These are phyloP conservation scores for Trichosurus vulpecula DNA, from an alignment of 2,797 vertebrate species.

Conservation along the genomic window DNA sequence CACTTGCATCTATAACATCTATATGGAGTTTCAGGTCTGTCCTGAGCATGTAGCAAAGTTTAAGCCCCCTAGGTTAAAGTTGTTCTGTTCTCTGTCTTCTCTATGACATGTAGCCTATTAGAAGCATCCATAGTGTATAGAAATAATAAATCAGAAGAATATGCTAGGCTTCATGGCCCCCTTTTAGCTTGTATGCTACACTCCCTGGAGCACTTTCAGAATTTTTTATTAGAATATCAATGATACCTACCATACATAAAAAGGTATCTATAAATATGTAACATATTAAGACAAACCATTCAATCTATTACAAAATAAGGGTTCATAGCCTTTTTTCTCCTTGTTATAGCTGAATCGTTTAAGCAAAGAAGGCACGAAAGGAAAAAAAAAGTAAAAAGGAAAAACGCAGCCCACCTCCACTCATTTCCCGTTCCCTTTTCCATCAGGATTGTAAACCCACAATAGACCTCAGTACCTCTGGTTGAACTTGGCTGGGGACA, in stretches of 20 bases:
- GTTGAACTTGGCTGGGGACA: neutral
- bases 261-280: neutral
- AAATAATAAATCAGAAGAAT: neutral
- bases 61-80: neutral
- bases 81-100: neutral
- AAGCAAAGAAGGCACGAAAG: neutral
- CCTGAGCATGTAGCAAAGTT: no score
- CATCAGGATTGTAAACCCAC: neutral
- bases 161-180: neutral
- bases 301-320: constrained; percentile 15
- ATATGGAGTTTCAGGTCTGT: neutral
- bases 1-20: neutral
- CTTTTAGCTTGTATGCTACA: neutral
- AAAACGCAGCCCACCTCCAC: neutral
- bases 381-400: neutral
- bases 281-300: constrained; percentile 38
- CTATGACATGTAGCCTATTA: neutral
- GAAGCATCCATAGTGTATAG: neutral
- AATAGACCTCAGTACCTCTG: constrained; percentile 12
- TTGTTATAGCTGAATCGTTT: constrained; percentile 6
- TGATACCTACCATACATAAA: neutral
- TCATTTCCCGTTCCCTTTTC: constrained; percentile 10
- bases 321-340: neutral
- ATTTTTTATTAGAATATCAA: constrained; percentile 41
- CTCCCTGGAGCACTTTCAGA: constrained; percentile 18